Evolutionary conservation across 1,140 invertebrate species (phyloP).

Genomic region (Cyphomyrmex costatus): DNA sequence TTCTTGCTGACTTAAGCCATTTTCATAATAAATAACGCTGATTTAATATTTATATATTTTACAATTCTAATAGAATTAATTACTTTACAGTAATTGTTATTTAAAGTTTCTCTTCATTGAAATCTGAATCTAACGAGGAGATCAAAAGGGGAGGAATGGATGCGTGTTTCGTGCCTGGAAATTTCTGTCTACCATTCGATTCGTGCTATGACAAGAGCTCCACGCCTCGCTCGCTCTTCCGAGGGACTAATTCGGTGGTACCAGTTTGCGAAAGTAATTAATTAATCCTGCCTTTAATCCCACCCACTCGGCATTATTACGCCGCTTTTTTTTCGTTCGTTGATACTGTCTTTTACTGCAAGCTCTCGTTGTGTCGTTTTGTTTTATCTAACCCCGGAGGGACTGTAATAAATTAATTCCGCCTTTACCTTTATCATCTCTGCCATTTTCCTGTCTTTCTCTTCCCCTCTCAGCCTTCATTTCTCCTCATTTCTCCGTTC

Average conservation of each 20-base stretch:
- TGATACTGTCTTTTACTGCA: constrained; percentile 55
- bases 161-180: not conserved
- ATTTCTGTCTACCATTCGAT: constrained; percentile 24
- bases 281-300: constrained; percentile 66
- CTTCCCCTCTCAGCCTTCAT: not conserved
- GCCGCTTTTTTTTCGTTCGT: constrained; percentile 60
- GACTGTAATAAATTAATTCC: constrained; percentile 66
- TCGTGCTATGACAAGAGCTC: constrained; percentile 2
- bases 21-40: not conserved
- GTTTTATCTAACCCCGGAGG: constrained; percentile 20
- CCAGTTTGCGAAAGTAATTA: constrained; percentile 61
- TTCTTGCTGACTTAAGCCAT: not conserved
- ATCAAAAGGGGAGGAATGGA: not conserved
- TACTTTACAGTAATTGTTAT: not conserved
- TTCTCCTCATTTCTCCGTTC: not conserved
- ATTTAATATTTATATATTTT: not conserved
- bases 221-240: not conserved
- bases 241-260: constrained; percentile 17
- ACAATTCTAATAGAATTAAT: not conserved
- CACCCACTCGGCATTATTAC: constrained; percentile 52
- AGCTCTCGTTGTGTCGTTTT: constrained; percentile 38
- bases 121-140: not conserved
- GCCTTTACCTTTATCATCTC: constrained; percentile 41
- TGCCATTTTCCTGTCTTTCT: not conserved
- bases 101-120: not conserved